Conservation (phyloP, 2,797 vertebrate species). For the Staurois parvus region DNA sequence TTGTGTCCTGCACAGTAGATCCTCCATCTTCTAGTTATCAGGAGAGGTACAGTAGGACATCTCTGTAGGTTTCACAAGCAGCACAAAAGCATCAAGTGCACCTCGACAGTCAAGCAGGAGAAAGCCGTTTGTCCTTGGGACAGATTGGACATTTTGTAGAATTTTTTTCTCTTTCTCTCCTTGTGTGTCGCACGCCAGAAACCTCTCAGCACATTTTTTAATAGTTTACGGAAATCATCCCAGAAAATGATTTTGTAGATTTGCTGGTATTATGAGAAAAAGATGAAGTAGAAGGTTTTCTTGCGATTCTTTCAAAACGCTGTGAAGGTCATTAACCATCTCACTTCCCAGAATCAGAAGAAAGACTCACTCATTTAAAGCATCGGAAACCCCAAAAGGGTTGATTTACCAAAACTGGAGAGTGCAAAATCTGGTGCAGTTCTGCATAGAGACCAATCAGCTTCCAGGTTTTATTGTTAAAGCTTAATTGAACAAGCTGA, state of each 20-base stretch:
- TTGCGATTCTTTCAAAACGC: background rate
- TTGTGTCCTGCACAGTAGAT: too few relatives aligned
- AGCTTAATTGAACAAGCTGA: too few relatives aligned
- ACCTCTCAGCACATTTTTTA: slow-evolving; percentile 45
- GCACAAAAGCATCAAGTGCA: background rate
- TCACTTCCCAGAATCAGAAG: background rate
- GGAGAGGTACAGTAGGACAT: too few relatives aligned
- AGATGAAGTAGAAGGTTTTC: background rate
- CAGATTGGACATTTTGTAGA: slow-evolving; percentile 4
- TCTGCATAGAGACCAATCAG: too few relatives aligned
- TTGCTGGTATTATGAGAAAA: background rate
- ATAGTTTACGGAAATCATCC: slow-evolving; percentile 47
- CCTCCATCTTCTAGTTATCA: too few relatives aligned
- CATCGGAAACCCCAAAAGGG: too few relatives aligned
- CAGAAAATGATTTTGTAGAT: slow-evolving; percentile 13
- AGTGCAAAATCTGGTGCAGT: too few relatives aligned
- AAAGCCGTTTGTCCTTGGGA: slow-evolving; percentile 16
- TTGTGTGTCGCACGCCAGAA: slow-evolving; percentile 3
- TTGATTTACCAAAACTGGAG: too few relatives aligned
- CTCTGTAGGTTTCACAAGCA: background rate
- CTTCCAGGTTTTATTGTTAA: too few relatives aligned
- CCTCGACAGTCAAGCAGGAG: background rate
- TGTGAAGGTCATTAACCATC: background rate
- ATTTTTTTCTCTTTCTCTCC: background rate
- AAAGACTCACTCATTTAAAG: background rate